Conservation (phyloP, 2,797 vertebrate species). For the Brachyrhaphis roseni region DNA sequence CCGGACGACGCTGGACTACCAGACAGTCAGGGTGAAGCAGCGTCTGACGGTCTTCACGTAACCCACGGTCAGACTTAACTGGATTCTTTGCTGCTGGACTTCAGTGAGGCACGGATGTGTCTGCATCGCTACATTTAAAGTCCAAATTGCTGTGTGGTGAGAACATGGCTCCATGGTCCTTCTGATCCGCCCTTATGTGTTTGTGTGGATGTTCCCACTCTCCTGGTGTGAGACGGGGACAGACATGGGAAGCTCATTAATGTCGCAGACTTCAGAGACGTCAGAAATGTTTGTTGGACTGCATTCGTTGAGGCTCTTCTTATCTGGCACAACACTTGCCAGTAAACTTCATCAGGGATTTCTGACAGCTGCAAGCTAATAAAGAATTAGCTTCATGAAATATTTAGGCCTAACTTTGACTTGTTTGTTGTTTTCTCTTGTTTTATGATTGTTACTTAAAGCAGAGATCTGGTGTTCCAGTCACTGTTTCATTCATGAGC, state of each 20-base stretch:
- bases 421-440: not conserved
- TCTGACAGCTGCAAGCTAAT: not conserved
- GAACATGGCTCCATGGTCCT: slow-evolving; percentile 39
- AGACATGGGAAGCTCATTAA: slow-evolving; percentile 50
- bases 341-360: not conserved
- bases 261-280: slow-evolving; percentile 35
- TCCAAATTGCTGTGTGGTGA: slow-evolving; percentile 50
- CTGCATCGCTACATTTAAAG: slow-evolving; percentile 29
- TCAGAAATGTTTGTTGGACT: slow-evolving; percentile 57
- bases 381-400: not conserved
- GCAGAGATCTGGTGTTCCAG: not conserved
- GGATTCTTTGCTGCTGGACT: slow-evolving; percentile 23
- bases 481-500: not conserved
- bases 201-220: slow-evolving; percentile 50
- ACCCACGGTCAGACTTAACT: slow-evolving; percentile 31
- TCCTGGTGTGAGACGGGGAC: slow-evolving; percentile 42
- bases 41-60: slow-evolving; percentile 47
- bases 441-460: not conserved
- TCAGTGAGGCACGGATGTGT: slow-evolving; percentile 33
- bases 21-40: slow-evolving; percentile 40
- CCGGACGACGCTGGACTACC: slow-evolving; percentile 44
- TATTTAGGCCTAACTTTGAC: not conserved
- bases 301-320: slow-evolving; percentile 52
- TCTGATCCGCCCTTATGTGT: slow-evolving; percentile 59
- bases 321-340: slow-evolving; percentile 48